These are phyloP conservation scores for Dasyprocta punctata DNA, from an alignment of 2,113 vertebrate genomes.

Conservation along the genomic window DNA sequence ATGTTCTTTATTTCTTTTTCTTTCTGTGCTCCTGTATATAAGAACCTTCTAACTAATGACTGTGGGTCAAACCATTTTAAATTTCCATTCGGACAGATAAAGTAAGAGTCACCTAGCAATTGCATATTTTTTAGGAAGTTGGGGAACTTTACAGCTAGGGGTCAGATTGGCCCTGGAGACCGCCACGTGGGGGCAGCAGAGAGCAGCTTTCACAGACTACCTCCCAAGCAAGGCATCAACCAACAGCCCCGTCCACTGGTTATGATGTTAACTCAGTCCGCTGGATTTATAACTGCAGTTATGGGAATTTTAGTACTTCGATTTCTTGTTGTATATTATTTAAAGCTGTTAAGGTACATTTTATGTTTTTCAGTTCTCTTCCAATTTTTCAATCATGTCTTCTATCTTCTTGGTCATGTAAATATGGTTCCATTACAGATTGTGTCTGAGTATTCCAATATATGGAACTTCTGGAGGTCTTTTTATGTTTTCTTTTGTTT, in stretches of 20 bases:
- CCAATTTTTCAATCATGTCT: not conserved
- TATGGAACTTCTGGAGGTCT: not conserved
- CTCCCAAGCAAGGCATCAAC: not conserved
- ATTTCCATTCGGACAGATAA: not conserved
- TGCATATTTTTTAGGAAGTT: not conserved
- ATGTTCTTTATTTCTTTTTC: not conserved
- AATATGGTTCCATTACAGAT: not conserved
- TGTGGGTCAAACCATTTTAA: not conserved
- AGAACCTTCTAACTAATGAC: not conserved
- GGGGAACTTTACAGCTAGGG: not conserved
- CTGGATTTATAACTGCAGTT: not conserved
- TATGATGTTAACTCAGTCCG: not conserved
- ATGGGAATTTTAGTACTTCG: not conserved
- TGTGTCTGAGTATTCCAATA: not conserved
- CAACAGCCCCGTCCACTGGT: not conserved
- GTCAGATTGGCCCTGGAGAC: not conserved
- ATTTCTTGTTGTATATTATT: not conserved
- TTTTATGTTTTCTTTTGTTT: not conserved
- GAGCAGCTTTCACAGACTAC: not conserved
- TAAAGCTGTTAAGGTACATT: not conserved
- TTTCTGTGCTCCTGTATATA: not conserved
- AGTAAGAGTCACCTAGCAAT: not conserved
- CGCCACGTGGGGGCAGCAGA: conserved; percentile 72
- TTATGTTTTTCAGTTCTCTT: not conserved
- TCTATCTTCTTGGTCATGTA: not conserved